Percentiles rank a stretch among this genome's conserved stretches.
Conservation (phyloP, 2,888 invertebrate genomes). For the Polia nebulosa region DNA sequence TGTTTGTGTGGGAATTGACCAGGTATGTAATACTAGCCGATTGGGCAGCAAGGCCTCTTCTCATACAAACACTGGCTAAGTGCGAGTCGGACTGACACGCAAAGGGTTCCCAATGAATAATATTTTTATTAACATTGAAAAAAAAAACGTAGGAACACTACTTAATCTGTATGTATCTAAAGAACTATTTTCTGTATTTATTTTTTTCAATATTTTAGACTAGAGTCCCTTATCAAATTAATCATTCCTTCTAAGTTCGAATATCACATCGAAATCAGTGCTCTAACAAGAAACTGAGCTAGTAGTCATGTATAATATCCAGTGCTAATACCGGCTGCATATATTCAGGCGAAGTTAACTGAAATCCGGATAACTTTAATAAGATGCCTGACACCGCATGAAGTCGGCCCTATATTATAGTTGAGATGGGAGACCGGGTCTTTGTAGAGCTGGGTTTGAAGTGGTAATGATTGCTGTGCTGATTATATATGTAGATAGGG, state of each 20-base stretch:
- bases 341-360: constrained; percentile 37
- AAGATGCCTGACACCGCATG: constrained; percentile 15
- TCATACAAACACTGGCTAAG: too few species aligned
- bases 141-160: too few species aligned
- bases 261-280: constrained; percentile 14
- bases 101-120: too few species aligned
- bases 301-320: constrained; percentile 4
- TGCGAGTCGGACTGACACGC: too few species aligned
- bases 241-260: neutral
- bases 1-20: neutral
- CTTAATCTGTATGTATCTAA: too few species aligned
- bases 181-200: too few species aligned
- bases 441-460: constrained; percentile 1
- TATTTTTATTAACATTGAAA: too few species aligned
- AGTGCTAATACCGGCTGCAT: constrained; percentile 39
- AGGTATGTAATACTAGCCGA: too few species aligned
- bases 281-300: constrained; percentile 1
- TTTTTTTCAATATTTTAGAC: too few species aligned
- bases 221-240: too few species aligned
- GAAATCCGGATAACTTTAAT: constrained; percentile 38
- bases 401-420: constrained; percentile 5
- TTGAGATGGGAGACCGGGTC: neutral
- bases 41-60: too few species aligned
- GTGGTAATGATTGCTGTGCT: constrained; percentile 1
- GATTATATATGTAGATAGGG: neutral